Evolutionary conservation across 2,888 invertebrate genomes (phyloP), one percentile per base, ranked within the genome.

Genomic region (Drosophila pseudotalamancana): DNA sequence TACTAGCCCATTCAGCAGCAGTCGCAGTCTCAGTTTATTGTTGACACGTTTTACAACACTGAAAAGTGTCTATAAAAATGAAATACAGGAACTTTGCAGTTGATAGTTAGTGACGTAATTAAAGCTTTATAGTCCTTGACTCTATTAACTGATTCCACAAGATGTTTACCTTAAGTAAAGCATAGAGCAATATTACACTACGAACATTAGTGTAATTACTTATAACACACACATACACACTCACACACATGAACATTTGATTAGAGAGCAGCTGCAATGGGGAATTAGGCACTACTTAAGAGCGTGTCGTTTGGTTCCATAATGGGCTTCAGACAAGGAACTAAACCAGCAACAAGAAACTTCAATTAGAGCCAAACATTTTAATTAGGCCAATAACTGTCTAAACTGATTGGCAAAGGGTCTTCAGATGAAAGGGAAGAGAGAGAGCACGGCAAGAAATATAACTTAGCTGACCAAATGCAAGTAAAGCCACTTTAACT

Each of bases 321-420:
- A 46, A 63, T 63, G 40, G 43, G 50, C 73, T 53, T 46, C 29
- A 46, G 61, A 57, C 70, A 81, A 23, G 60, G 61, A 73, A 61
- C 60, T 77, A 64, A 70, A 55, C 75, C 61, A 51, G 48, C 60
- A 54, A 81, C 81, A 81, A 53, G 87, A 62, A 85, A 78, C 85
- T 63, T 74, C 82, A 85, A 82, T 85, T 81, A 87, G 85, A 45
- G 46, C 35, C 32, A 51, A 87, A 81, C 72, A 81, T 68, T 66
- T 70, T 61, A 62, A 75, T 82, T 63, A 64, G 45, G 14, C 19
- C 29, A 40, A 59, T 29, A 51, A 43, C 27, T 37, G 49, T 35
- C 37, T 12, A 6, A 23, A 35, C 19, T 53, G 35, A 54, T 50
- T 35, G 43, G 6, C 5, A 34, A 4, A 3, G 18, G 8, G 3